Conservation (phyloP, 2,888 invertebrate genomes). For the Gari tellinella region DNA sequence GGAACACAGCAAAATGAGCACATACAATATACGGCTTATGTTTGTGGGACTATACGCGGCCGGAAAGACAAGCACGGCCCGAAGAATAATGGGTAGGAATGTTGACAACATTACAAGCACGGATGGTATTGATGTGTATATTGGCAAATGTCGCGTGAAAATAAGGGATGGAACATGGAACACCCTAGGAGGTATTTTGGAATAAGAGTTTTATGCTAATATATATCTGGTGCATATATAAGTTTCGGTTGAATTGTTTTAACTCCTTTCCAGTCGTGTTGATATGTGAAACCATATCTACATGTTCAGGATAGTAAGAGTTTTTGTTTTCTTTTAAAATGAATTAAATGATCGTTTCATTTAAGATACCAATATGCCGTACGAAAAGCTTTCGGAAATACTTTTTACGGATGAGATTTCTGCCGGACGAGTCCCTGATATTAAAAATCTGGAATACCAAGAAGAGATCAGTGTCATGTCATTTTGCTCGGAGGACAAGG, state of each 20-base stretch:
- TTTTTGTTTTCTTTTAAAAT: slow-evolving; percentile 12
- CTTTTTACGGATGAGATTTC: slow-evolving; percentile 31
- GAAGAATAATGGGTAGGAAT: slow-evolving; percentile 39
- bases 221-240: no score
- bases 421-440: slow-evolving; percentile 29
- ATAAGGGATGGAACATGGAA: slow-evolving; percentile 23
- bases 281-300: background rate
- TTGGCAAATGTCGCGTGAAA: slow-evolving; percentile 44
- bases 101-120: slow-evolving; percentile 42
- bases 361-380: slow-evolving; percentile 17
- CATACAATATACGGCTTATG: slow-evolving; percentile 46
- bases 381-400: slow-evolving; percentile 16
- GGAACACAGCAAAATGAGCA: slow-evolving; percentile 25
- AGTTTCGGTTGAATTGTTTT: no score
- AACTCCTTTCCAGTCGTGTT: background rate
- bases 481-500: no score
- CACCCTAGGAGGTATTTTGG: slow-evolving; percentile 32
- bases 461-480: no score
- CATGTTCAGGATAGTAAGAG: background rate
- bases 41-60: slow-evolving; percentile 50
- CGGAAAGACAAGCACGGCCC: slow-evolving; percentile 38
- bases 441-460: slow-evolving; percentile 26
- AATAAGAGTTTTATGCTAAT: no score
- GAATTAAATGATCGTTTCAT: no score
- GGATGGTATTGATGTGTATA: slow-evolving; percentile 52